Base-by-base conservation (phyloP, 92 coral and sea anemone species). In the Virgularia gustaviana region DNA sequence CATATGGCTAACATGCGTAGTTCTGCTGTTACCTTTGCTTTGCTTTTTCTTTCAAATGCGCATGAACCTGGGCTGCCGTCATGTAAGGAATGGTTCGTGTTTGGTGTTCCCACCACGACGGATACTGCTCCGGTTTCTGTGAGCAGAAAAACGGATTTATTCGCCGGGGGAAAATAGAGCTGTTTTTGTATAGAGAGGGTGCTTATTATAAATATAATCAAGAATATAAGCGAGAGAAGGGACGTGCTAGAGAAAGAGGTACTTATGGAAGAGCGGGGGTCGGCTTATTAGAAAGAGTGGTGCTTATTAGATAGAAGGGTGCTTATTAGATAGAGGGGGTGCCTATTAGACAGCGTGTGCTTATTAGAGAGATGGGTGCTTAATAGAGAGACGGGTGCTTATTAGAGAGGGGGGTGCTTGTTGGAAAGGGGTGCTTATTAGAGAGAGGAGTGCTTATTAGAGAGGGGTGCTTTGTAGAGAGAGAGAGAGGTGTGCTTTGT, bases 1-100 rank as follows among this genome's bases (percentile, higher is more conserved):
- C 15, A 16, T 8, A 63, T 9, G 37, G 41, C n/a, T 61, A 9
- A 13, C 37, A 30, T 11, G 41, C 15, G n/a, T 9, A 2, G n/a
- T 10, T 20, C 16, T 2, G 51, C 24, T 49, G 9, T 36, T 54
- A 89, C 98, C 98, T 92, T 58, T 92, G 96, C 52, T 92, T 92
- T 5, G 94, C 94, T 65, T 89, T 92, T 70, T 92, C 98, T 51
- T 92, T 92, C 60, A 92, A 85, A 37, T 92, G 96, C 3, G 96
- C 92, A 65, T 92, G 96, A 5, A 92, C 98, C 76, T 92, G 98
- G 5, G 98, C 80, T 0, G 98, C 96, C 2, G 91, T 67, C 96
- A 92, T 86, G 43, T 86, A 86, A 36, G 80, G 80, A 9, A 83
- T 41, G 47, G 84, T 87, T 9, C 91, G 90, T 70, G 83, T 87